These are phyloP conservation scores for Tokudaia muenninki DNA, from an alignment of 2,797 vertebrate species.

Conservation along the genomic window DNA sequence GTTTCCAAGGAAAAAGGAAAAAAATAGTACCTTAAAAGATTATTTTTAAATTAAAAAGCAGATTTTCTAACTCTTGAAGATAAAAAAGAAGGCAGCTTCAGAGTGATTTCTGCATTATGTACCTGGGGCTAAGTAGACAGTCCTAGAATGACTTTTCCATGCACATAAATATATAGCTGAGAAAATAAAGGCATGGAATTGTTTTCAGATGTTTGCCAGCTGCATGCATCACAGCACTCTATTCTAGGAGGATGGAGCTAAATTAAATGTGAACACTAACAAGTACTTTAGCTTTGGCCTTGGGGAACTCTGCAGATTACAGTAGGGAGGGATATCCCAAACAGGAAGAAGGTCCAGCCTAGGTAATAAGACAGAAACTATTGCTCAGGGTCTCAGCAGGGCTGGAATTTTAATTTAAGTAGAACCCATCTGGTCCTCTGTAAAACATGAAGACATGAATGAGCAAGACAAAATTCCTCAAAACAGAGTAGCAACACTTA, in stretches of 20 bases:
- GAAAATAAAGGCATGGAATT: not conserved
- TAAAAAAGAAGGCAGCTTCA: not conserved
- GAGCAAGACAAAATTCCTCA: not conserved
- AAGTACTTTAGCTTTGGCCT: not conserved
- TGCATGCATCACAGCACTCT: not conserved
- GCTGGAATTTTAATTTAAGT: not conserved
- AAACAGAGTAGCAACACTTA: too few relatives aligned
- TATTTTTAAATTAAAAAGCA: not conserved
- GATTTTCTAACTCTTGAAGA: not conserved
- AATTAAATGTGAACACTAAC: not conserved
- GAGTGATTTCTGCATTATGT: not conserved
- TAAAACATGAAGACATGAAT: not conserved
- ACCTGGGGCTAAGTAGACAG: not conserved
- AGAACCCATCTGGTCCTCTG: not conserved
- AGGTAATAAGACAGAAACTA: not conserved
- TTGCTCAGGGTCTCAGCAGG: too few relatives aligned
- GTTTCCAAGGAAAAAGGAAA: not conserved
- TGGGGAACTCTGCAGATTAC: not conserved
- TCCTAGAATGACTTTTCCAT: not conserved
- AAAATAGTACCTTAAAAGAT: not conserved
- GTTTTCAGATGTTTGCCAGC: not conserved
- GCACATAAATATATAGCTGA: not conserved
- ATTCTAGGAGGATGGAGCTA: not conserved
- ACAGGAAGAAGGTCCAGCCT: not conserved
- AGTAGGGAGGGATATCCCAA: too few relatives aligned